Evolutionary conservation across 2,797 vertebrate species (phyloP).

Genomic region (Aphelocoma californica): DNA sequence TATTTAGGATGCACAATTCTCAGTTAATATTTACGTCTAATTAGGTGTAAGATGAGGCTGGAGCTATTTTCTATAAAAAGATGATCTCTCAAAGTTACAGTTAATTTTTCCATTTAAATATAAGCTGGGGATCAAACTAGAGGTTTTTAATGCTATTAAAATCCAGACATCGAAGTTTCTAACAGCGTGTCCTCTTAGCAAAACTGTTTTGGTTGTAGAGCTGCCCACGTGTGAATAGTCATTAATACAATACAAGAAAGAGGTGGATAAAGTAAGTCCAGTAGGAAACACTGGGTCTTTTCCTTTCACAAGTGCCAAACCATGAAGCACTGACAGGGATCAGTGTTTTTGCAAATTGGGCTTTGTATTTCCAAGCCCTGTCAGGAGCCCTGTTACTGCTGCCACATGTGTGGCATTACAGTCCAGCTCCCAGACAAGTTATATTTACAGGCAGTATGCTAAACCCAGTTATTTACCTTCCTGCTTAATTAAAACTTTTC

Average conservation of each 20-base stretch:
- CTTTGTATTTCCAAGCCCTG: background rate
- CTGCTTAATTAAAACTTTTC: slow-evolving; percentile 44
- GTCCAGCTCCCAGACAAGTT: background rate
- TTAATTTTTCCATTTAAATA: background rate
- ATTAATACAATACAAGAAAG: background rate
- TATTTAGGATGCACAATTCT: slow-evolving; percentile 2
- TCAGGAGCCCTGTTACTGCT: background rate
- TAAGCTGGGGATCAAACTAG: background rate
- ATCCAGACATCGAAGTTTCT: background rate
- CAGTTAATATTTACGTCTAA: slow-evolving; percentile 26
- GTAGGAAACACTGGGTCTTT: background rate
- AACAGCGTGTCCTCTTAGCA: background rate
- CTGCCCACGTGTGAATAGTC: background rate
- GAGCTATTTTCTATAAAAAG: slow-evolving; percentile 6
- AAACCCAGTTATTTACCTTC: slow-evolving; percentile 19
- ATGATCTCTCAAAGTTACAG: background rate
- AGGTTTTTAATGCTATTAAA: background rate
- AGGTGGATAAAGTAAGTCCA: background rate
- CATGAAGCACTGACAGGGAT: background rate
- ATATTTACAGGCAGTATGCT: background rate
- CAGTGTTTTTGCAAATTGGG: background rate
- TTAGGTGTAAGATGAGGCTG: background rate
- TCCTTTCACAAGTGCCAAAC: background rate
- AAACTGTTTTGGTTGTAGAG: background rate
- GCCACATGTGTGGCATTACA: background rate